These are phyloP conservation scores for Darevskia nairensis DNA, from an alignment of 2,797 vertebrate species.

Conservation along the genomic window DNA sequence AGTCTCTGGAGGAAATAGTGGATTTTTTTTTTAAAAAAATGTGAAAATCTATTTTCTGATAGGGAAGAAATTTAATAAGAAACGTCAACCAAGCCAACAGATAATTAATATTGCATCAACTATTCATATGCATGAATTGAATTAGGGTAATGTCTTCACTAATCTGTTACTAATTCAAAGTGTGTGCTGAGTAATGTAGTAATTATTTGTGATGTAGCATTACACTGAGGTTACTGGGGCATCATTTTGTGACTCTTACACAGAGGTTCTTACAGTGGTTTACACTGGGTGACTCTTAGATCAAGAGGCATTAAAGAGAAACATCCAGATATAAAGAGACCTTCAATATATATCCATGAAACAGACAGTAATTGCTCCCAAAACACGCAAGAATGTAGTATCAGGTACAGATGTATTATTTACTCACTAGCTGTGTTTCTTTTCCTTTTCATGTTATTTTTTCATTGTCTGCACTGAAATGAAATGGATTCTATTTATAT, in stretches of 20 bases:
- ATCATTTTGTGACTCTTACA: constrained; percentile 36
- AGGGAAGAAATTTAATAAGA: constrained; percentile 6
- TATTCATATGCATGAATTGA: constrained; percentile 30
- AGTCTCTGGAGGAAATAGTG: no score
- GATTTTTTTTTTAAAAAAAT: not conserved
- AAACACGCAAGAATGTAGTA: constrained; percentile 52
- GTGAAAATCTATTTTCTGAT: not conserved
- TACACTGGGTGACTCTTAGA: constrained; percentile 29
- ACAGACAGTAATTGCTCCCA: constrained; percentile 50
- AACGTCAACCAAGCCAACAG: constrained; percentile 13
- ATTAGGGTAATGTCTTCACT: constrained; percentile 35
- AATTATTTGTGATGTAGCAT: constrained; percentile 35
- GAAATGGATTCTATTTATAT: constrained; percentile 67
- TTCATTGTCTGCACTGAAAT: constrained; percentile 64
- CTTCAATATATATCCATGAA: constrained; percentile 26
- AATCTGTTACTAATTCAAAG: constrained; percentile 27
- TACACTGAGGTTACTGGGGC: constrained; percentile 4
- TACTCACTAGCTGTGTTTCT: constrained; percentile 58
- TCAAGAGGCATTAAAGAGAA: constrained; percentile 45
- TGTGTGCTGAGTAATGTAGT: not conserved
- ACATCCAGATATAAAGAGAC: constrained; percentile 26
- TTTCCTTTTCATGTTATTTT: constrained; percentile 55
- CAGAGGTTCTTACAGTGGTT: not conserved
- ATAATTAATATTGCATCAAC: constrained; percentile 22
- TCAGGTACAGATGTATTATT: constrained; percentile 56